Evolutionary conservation across 2,113 vertebrate genomes (phyloP), one percentile per base, ranked within the genome.

Genomic region (Ellobius talpinus): DNA sequence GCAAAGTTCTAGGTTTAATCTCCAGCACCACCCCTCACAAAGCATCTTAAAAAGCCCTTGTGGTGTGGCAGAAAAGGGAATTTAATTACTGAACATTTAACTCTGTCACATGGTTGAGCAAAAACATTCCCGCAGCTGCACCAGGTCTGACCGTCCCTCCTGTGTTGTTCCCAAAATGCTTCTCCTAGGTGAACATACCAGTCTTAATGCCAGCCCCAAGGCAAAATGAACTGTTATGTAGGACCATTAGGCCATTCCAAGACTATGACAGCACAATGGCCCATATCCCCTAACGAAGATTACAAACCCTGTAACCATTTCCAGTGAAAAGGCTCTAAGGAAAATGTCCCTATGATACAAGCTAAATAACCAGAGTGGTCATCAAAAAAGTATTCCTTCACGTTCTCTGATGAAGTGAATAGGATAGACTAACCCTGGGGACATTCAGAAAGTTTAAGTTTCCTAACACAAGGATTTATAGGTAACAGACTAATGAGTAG

Each of bases 401-500:
- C 4, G 0, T 55, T 47, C 36, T 36, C 66, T 70, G 86, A 55
- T 5, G 12, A 50, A 72, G 45, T 72, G 86, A 52, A 52, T 72
- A 72, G 85, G 85, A 50, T 8, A 50, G 42, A 87, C 65, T 87
- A 87, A 45, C 85, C 85, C 65, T n/a, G 45, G 85, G 45, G 85
- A 87, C 85, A 87, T 87, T 86, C 17, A 70, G 50, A 50, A 70
- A 36, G 45, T 87, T 87, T 87, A 24, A 70, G 47, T 87, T 87
- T 70, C 65, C 85, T 70, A 70, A 70, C 85, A n/a, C 65, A 87
- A 52, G 85, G 85, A 70, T 87, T 87, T 87, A 70, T 87, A 45
- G 85, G 65, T 70, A 70, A 87, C 17, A 50, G 85, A 52, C 85
- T 87, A 87, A 87, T 70, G 85, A 66, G 45, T 50, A 70, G 85